Base-by-base conservation (phyloP, 1,140 invertebrate species). In the Campoletis sonorensis region DNA sequence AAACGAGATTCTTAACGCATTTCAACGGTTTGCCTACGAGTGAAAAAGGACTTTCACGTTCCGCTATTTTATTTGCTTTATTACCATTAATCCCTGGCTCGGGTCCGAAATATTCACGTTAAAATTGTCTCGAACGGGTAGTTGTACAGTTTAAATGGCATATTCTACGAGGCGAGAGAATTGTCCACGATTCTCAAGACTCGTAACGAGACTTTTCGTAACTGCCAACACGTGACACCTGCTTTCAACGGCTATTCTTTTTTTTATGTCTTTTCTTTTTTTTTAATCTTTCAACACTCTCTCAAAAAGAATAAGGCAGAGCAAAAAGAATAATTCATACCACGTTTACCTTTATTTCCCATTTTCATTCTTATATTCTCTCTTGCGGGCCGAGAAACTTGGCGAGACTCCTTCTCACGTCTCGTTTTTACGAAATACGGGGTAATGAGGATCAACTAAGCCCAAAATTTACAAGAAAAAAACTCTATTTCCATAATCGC, bases 181-280 rank as follows among this genome's bases (percentile, higher is more conserved):
- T 64, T 13, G 51, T 23, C 23, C 21, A 26, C n/a, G 61, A 27
- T 23, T 64, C 27, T 10, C 61, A 10, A 64, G n/a, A 26, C 61
- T 64, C 58, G 58, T 64, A 64, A 64, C 61, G 23, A 64, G 21
- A 64, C 61, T 64, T 64, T 26, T 27, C 23, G 61, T 64, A 64
- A 64, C 21, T 64, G 61, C 61, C 23, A 11, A 64, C 61, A 64
- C 61, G 61, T 26, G 61, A 64, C 61, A 64, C 7, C 61, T 26
- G 61, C 61, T 64, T 64, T 23, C 23, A 26, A 23, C n/a, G 11
- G 61, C n/a, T 13, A 27, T 4, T 26, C 18, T 7, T 64, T 15
- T 64, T n/a, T n/a, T n/a, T n/a, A n/a, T n/a, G n/a, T n/a, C 1
- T 58, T 45, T 45, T 11, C 1, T 45, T 45, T 45, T 45, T 45